Base-by-base conservation (phyloP, 2,888 invertebrate genomes). In the Platycnemis pennipes region DNA sequence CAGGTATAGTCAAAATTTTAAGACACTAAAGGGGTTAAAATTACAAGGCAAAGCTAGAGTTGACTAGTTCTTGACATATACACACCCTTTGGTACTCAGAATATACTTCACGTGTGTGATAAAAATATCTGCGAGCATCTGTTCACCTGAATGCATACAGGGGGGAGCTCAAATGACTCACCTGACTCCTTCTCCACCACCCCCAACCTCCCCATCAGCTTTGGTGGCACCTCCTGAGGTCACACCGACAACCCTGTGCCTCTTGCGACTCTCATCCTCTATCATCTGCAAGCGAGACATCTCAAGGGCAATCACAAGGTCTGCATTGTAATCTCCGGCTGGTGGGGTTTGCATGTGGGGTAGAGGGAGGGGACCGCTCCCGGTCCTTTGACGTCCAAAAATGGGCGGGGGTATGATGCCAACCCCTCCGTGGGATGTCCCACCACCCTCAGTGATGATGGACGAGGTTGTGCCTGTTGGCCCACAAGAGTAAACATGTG, bases 211-310 rank as follows among this genome's bases (percentile, higher is more conserved):
- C 42, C 63, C 56, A 44, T 91, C 63, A 44, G 45, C 49, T 16
- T 44, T 42, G 0, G 63, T 91, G 26, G 63, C 37, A 26, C 91
- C 16, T 44, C 44, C 56, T 8, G 91, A 63, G 26, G 91, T 91
- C 8, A 26, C 22, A 37, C 53, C n/a, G 26, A 56, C 94, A 42
- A 94, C 94, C 63, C 94, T 94, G 94, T 96, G 96, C 69, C 96
- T 96, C 96, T 97, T 96, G 95, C 97, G 97, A 95, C 97, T 96
- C 95, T 97, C 96, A 95, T 98, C 98, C 96, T 97, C 97, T 89
- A 97, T 97, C 97, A 97, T 97, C 96, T 98, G 98, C 87, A 98
- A 96, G 31, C 98, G 96, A 0, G 98, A 98, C 97, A 98, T 97
- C 96, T 98, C 98, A 94, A 98, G 96, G 0, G 98, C 98, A 95